Evolutionary conservation across 1,140 invertebrate species (phyloP), one percentile per base, ranked within the genome.

Genomic region (Lutraria rhynchaena): DNA sequence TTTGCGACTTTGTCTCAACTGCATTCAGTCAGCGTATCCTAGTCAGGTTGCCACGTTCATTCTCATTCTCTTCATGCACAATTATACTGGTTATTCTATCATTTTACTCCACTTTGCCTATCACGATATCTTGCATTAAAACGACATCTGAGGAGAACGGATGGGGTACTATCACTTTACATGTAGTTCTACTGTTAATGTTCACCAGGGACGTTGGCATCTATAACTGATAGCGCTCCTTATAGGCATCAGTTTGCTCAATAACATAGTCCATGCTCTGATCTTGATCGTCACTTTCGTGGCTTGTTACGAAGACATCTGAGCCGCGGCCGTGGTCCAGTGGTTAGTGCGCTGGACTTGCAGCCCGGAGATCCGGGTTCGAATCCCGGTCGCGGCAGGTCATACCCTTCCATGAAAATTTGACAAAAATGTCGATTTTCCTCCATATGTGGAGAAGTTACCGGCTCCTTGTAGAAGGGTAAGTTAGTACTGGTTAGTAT

Each of bases 141-240:
- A 27, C 29, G n/a, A 49, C 37, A 49, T 70, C 44, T 2, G n/a
- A 15, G 11, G 67, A 27, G 35, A 13, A 70, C 11, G 41, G 46
- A 19, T 70, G 46, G 11, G 51, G 35, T n/a, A 70, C 11, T 19
- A 37, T 5, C 22, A 70, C 29, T n/a, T 49, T 70, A 27, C 67
- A 70, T 41, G 65, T 51, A 15, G 67, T 3, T 51, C 3, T 19
- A 27, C 22, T 70, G 22, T 70, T 70, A 13, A 71, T 55, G 24
- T 55, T 37, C 19, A 71, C 51, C 46, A 55, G 27, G 17, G 65
- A 31, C 19, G 69, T 31, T 55, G 69, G 7, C 46, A 71, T 53
- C 22, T 19, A 19, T 53, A 71, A 37, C 11, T 11, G 9, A 24
- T 69, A 33, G 4, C 60, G 4, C 41, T 27, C 44, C 41, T 69